Evolutionary conservation across 2,888 invertebrate genomes (phyloP).

Genomic region (Andrena haemorrhoa): DNA sequence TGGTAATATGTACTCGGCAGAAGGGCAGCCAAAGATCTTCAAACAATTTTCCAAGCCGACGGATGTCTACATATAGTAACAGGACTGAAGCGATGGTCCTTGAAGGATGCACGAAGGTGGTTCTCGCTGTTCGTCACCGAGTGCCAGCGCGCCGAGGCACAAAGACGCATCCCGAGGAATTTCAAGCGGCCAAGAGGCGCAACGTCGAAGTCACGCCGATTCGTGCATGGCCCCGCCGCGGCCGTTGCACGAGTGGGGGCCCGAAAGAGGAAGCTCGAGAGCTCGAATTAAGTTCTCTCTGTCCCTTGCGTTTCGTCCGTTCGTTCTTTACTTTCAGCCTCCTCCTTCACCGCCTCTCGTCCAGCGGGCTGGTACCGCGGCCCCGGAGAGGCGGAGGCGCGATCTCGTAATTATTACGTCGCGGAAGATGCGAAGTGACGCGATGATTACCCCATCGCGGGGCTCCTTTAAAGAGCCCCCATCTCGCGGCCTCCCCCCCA

Average conservation of each 20-base stretch:
- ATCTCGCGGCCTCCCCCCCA: slow-evolving; percentile 34
- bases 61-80: not conserved
- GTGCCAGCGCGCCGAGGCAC: not conserved
- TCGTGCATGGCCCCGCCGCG: slow-evolving; percentile 40
- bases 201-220: slow-evolving; percentile 45
- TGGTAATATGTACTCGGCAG: too few species aligned
- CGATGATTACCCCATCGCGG: slow-evolving; percentile 79
- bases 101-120: not conserved
- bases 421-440: slow-evolving; percentile 76
- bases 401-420: slow-evolving; percentile 81
- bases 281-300: slow-evolving; percentile 65
- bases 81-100: not conserved
- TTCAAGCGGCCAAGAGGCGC: slow-evolving; percentile 12
- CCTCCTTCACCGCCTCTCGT: slow-evolving; percentile 32
- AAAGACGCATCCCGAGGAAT: not conserved
- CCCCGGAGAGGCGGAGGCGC: slow-evolving; percentile 70
- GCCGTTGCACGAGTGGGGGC: slow-evolving; percentile 11
- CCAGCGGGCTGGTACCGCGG: slow-evolving; percentile 44
- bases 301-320: slow-evolving; percentile 40
- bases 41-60: not conserved
- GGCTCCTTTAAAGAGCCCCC: slow-evolving; percentile 52
- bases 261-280: slow-evolving; percentile 40
- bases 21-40: not conserved
- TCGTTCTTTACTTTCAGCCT: slow-evolving; percentile 11
- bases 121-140: not conserved